phyloP scores from a whole-genome alignment of 2,113 vertebrate species.

The Erythrolamprus reginae region DNA sequence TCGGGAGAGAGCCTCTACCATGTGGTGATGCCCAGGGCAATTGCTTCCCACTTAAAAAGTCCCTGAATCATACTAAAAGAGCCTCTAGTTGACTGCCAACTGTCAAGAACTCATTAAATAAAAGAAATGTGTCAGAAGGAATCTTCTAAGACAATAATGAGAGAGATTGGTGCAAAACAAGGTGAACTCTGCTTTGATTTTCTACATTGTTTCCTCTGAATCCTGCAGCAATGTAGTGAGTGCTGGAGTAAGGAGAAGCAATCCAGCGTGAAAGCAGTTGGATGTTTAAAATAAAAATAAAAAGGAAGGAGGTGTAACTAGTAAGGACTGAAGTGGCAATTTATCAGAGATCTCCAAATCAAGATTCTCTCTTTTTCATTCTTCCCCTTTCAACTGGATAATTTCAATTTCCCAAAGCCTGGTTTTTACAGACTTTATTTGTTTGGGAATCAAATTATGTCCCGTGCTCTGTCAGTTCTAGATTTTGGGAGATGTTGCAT shows the following conservation, averaged over 20 bases:
- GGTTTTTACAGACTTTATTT: slow-evolving; percentile 29
- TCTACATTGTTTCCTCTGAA: rapidly evolving
- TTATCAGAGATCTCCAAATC: not conserved
- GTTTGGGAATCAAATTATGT: slow-evolving; percentile 13
- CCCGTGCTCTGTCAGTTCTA: rapidly evolving
- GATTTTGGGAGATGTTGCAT: not conserved
- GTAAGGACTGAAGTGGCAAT: not conserved
- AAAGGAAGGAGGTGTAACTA: not conserved
- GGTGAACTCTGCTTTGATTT: rapidly evolving
- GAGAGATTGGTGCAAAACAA: slow-evolving; percentile 30
- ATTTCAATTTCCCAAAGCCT: not conserved
- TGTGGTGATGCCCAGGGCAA: not conserved
- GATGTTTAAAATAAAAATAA: not conserved
- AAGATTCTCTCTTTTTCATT: not conserved
- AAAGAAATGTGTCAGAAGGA: slow-evolving; percentile 56
- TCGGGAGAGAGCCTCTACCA: not conserved
- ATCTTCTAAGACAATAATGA: slow-evolving; percentile 40
- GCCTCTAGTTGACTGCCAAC: slow-evolving; percentile 41
- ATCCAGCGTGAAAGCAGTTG: slow-evolving; percentile 12
- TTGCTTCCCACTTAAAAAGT: not conserved
- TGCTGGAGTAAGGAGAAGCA: not conserved
- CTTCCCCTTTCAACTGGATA: not conserved
- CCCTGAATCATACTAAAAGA: not conserved
- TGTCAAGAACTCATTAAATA: slow-evolving; percentile 57
- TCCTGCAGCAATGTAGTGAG: not conserved